Percentiles rank a stretch among this genome's conserved stretches.
Evolutionary conservation across 1,140 invertebrate species (phyloP).

Genomic region (Mesaphorura yosii): DNA sequence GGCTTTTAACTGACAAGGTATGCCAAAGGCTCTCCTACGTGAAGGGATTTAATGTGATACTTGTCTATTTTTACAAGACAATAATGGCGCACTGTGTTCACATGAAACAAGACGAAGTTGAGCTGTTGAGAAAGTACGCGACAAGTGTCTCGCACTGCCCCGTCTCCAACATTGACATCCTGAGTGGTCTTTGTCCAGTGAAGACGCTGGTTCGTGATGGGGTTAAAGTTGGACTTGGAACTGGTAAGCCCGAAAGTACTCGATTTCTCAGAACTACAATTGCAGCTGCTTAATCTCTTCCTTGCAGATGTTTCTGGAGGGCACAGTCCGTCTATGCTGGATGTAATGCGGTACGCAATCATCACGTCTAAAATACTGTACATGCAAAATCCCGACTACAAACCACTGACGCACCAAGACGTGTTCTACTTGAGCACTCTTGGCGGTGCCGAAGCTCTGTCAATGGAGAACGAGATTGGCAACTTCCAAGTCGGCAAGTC

Average conservation of each 20-base stretch:
- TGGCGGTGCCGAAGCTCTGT: slow-evolving; percentile 64
- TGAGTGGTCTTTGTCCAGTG: slow-evolving; percentile 69
- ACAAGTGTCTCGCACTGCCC: slow-evolving; percentile 75
- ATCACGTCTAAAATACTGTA: slow-evolving; percentile 55
- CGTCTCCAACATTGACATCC: slow-evolving; percentile 65
- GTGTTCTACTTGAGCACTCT: slow-evolving; percentile 72
- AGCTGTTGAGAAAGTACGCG: slow-evolving; percentile 46
- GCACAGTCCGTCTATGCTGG: slow-evolving; percentile 58
- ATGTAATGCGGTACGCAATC: slow-evolving; percentile 58
- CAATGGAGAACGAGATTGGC: slow-evolving; percentile 57
- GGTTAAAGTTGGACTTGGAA: slow-evolving; percentile 68
- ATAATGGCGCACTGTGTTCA: slow-evolving; percentile 70
- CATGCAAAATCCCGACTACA: slow-evolving; percentile 37
- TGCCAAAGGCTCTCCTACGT: too few species aligned
- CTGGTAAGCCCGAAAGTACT: slow-evolving; percentile 45
- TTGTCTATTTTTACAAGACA: slow-evolving; percentile 42
- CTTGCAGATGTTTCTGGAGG: slow-evolving; percentile 68
- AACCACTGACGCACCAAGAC: slow-evolving; percentile 56
- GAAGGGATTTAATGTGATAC: too few species aligned
- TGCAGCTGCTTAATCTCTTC: slow-evolving; percentile 2
- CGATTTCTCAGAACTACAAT: slow-evolving; percentile 9
- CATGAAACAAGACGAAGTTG: slow-evolving; percentile 56
- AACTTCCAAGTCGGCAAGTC: slow-evolving; percentile 67
- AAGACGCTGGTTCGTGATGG: slow-evolving; percentile 47
- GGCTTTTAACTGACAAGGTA: slow-evolving; percentile 50